Evolutionary conservation across 2,113 vertebrate species (phyloP), one percentile per base, ranked within the genome.

Genomic region (Onychostruthus taczanowskii): DNA sequence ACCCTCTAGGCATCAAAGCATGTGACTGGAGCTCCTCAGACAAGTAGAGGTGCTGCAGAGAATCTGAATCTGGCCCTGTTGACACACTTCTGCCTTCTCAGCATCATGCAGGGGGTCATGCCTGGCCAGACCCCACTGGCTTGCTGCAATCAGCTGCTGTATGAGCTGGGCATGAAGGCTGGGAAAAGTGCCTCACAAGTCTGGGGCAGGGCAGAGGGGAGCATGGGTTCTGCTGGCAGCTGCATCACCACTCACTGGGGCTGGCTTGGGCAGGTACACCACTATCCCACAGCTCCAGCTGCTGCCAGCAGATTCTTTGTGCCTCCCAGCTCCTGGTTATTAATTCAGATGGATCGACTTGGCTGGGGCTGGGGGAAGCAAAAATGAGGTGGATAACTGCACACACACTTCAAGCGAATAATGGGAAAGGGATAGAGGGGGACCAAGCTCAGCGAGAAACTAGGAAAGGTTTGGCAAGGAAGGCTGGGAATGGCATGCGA

Each of bases 81-180:
- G 63, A 64, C 24, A 16, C 17, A 35, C 6, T 78, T 18, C 30
- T 72, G 33, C 69, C 49, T 41, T 44, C 31, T 68, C 30, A 61
- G 37, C n/a, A 41, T 35, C 70, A 6, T 4, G 1, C 13, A 39
- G 18, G 41, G 10, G 8, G 6, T 26, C 39, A 8, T 47, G 44
- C 47, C 35, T 21, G n/a, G 10, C 58, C 30, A 50, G 53, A 68
- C 4, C 21, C 10, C 2, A 0, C 17, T 22, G 49, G 18, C 13
- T 47, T 22, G 8, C 15, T 75, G 24, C 6, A 10, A 7, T 21
- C 39, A 21, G 0, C 10, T 41, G 39, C 28, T 11, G 0, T 17
- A 39, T 43, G 9, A 17, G 6, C 31, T 50, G 33, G 47, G 13
- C 9, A 11, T 28, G 30, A 39, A 27, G n/a, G n/a, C 17, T 67